Percentiles rank a stretch among this genome's conserved stretches.
phyloP scores from a whole-genome alignment of 2,113 vertebrate species.

The Alethe castanea region DNA sequence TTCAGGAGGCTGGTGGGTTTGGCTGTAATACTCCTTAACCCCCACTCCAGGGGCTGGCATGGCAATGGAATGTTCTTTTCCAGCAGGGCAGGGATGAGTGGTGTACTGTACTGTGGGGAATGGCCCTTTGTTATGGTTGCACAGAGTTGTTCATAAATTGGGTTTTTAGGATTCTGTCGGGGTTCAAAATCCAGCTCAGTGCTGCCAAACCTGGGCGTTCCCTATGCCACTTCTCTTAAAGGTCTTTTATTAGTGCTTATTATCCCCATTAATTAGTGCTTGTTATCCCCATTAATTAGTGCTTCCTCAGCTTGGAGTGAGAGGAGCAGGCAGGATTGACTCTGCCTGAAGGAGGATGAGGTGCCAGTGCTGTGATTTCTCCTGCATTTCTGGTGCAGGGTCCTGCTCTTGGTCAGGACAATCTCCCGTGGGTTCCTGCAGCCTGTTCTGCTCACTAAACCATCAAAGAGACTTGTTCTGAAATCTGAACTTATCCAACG shows the following conservation, averaged over 20 bases:
- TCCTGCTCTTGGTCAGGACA: neutral
- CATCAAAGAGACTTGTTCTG: neutral
- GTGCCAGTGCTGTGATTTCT: neutral
- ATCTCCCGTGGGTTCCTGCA: accelerated
- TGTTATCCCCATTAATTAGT: neutral
- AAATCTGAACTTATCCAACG: neutral
- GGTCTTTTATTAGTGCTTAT: neutral
- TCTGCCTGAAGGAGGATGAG: neutral
- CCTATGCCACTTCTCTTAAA: accelerated
- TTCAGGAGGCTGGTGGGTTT: neutral
- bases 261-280: neutral
- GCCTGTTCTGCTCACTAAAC: neutral
- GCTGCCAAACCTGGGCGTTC: neutral
- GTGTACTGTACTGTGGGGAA: accelerated
- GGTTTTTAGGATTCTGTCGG: neutral
- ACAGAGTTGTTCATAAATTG: neutral
- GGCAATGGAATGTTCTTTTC: neutral
- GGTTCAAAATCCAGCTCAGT: neutral
- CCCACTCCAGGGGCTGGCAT: neutral
- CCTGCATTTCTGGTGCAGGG: neutral
- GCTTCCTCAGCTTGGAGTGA: neutral
- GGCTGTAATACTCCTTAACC: neutral
- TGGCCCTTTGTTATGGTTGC: accelerated
- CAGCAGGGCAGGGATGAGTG: neutral
- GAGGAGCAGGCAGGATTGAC: neutral